These are phyloP conservation scores for Variabilichromis moorii DNA, from an alignment of 2,113 vertebrate species.

Conservation along the genomic window DNA sequence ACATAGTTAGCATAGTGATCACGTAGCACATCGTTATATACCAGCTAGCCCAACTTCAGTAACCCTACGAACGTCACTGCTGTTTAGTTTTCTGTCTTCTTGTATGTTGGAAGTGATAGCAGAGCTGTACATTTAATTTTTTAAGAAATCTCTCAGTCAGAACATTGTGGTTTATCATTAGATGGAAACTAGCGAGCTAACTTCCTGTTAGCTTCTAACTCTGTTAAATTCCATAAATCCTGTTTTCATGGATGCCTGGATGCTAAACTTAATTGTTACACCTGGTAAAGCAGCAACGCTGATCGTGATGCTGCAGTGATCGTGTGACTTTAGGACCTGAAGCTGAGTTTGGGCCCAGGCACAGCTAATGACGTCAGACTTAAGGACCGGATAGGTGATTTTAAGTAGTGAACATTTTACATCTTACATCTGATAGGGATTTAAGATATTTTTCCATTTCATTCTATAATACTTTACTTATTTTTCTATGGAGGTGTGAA, in stretches of 20 bases:
- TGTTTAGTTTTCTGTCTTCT: no score
- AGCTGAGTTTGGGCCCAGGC: background rate
- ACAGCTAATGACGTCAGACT: background rate
- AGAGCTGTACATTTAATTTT: background rate
- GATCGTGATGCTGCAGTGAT: background rate
- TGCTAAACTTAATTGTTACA: background rate
- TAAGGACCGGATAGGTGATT: accelerated
- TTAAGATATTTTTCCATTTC: background rate
- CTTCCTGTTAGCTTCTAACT: background rate
- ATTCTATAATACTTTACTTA: background rate
- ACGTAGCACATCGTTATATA: no score
- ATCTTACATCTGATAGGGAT: background rate
- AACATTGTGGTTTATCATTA: background rate
- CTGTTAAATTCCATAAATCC: accelerated
- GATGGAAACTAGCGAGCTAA: background rate
- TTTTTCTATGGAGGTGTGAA: background rate
- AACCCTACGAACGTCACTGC: accelerated
- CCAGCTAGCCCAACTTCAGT: no score
- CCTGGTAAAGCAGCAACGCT: background rate
- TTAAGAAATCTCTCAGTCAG: background rate
- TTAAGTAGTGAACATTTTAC: background rate
- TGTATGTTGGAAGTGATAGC: accelerated
- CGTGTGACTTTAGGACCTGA: background rate
- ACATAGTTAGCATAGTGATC: no score
- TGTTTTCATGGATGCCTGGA: background rate